Evolutionary conservation across 2,113 vertebrate genomes (phyloP).

Genomic region (Accipiter virgatus): DNA sequence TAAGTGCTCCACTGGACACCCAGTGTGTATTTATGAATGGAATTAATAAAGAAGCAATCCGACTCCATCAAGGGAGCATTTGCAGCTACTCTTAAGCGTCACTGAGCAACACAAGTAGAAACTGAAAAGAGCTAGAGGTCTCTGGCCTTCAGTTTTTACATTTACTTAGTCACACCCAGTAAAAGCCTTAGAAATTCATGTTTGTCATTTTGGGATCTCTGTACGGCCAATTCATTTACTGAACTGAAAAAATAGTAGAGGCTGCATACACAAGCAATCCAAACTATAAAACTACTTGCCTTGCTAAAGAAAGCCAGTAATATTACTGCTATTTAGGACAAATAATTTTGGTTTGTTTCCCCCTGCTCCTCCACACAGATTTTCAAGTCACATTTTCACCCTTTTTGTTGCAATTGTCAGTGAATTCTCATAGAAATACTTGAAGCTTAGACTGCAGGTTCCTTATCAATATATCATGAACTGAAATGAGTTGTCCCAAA

Average conservation of each 20-base stretch:
- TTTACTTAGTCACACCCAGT: constrained; percentile 46
- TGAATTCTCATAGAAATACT: not conserved
- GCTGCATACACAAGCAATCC: not conserved
- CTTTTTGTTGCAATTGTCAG: not conserved
- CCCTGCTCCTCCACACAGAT: not conserved
- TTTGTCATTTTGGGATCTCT: not conserved
- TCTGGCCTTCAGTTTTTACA: constrained; percentile 34
- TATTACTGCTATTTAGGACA: not conserved
- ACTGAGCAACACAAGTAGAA: constrained; percentile 39
- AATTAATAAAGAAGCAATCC: constrained; percentile 81
- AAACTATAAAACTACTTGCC: not conserved
- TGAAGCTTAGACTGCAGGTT: not conserved
- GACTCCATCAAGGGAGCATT: constrained; percentile 71
- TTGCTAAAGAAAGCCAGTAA: not conserved
- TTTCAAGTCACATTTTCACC: not conserved
- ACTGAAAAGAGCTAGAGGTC: constrained; percentile 9
- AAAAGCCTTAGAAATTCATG: constrained; percentile 31
- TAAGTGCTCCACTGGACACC: constrained; percentile 68
- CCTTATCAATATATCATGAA: not conserved
- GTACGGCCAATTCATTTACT: not conserved
- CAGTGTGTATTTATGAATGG: constrained; percentile 79
- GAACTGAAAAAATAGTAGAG: not conserved
- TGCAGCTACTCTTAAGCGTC: constrained; percentile 36
- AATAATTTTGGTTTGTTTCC: not conserved
- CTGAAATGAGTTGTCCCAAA: not conserved